Conservation (phyloP, 2,797 vertebrate species). For the Typhlichthys eigenmanni region DNA sequence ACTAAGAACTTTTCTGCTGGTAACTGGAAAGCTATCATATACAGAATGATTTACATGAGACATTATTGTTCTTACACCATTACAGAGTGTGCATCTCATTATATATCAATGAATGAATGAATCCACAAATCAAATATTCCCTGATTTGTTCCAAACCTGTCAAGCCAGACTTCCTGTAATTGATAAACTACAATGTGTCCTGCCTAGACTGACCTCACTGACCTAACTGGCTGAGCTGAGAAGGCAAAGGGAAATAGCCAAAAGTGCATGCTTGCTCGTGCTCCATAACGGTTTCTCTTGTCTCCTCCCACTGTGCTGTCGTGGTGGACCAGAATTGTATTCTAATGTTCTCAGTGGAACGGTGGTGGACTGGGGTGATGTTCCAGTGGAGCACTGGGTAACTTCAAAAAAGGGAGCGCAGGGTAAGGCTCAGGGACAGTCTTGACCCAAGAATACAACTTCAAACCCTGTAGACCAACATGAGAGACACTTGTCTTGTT, state of each 20-base stretch:
- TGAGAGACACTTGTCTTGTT: neutral
- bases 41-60: too few relatives aligned
- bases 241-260: too few relatives aligned
- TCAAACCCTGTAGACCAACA: neutral
- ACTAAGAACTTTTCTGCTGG: too few relatives aligned
- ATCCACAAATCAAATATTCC: constrained; percentile 10
- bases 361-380: constrained; percentile 77
- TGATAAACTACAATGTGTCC: constrained; percentile 5
- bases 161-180: constrained; percentile 43
- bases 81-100: too few relatives aligned
- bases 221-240: neutral
- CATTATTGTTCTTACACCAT: too few relatives aligned
- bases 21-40: too few relatives aligned
- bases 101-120: too few relatives aligned
- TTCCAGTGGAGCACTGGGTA: constrained; percentile 69
- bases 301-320: constrained; percentile 50
- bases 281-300: constrained; percentile 48
- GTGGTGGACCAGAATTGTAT: constrained; percentile 73
- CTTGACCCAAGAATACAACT: neutral
- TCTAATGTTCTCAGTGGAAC: constrained; percentile 76
- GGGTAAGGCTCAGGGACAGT: constrained; percentile 68
- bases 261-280: constrained; percentile 7
- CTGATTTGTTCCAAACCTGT: constrained; percentile 19
- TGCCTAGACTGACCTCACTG: neutral
- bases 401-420: constrained; percentile 60